Percentiles rank a stretch among this genome's conserved stretches.
Evolutionary conservation across 2,797 vertebrate species (phyloP).

Genomic region (Catostomus latipinnis): DNA sequence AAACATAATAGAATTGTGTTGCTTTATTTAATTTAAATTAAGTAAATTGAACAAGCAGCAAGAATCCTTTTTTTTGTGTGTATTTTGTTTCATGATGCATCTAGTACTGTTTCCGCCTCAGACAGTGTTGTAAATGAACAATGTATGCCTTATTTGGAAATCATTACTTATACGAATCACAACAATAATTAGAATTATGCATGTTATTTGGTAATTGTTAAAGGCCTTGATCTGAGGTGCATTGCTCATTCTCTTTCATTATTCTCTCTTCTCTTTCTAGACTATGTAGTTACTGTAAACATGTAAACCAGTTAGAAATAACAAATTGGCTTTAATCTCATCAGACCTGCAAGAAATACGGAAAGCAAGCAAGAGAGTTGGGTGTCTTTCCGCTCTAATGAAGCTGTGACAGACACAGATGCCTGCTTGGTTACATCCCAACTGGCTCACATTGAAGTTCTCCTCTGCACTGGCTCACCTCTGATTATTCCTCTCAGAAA

Average conservation of each 20-base stretch:
- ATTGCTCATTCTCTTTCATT: not conserved
- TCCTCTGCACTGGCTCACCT: constrained; percentile 49
- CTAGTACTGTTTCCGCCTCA: no score
- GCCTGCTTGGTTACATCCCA: constrained; percentile 37
- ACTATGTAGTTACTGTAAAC: not conserved
- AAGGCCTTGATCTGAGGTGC: no score
- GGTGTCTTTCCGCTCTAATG: constrained; percentile 46
- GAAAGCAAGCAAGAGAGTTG: constrained; percentile 7
- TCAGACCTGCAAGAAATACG: constrained; percentile 34
- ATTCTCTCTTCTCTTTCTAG: not conserved
- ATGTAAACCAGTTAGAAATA: constrained; percentile 45
- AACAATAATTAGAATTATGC: no score
- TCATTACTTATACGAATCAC: no score
- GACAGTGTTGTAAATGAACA: no score
- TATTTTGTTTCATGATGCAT: no score
- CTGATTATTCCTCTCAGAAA: constrained; percentile 20
- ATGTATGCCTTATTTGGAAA: no score
- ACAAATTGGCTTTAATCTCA: constrained; percentile 41
- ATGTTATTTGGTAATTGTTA: no score
- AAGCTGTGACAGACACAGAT: constrained; percentile 55
- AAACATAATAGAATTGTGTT: no score
- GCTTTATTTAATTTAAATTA: no score
- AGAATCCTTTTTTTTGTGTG: no score
- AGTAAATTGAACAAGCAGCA: no score
- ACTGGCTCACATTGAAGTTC: constrained; percentile 50